Evolutionary conservation across 1,140 invertebrate species (phyloP).

Genomic region (Meloidogyne hapla): DNA sequence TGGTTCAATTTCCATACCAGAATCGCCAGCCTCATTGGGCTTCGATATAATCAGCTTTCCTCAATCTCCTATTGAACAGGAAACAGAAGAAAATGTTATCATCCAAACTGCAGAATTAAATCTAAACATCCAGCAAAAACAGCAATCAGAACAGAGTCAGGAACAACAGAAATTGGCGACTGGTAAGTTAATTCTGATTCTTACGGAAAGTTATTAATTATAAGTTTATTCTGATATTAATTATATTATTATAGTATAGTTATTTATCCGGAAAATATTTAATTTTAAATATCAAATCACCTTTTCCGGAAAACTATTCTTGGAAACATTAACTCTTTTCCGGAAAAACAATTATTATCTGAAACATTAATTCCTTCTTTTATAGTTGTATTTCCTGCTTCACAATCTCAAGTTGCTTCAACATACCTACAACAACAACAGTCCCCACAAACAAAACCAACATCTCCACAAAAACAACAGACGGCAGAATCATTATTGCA

Average conservation of each 20-base stretch:
- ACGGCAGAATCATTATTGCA: slow-evolving; percentile 2
- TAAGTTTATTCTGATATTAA: no score
- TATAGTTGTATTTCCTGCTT: neutral
- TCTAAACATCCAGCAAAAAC: neutral
- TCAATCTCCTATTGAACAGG: neutral
- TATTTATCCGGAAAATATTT: no score
- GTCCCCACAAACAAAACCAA: neutral
- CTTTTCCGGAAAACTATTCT: no score
- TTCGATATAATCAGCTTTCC: slow-evolving; percentile 25
- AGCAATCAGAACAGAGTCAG: neutral
- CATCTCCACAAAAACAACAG: neutral
- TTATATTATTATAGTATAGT: no score
- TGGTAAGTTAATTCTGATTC: neutral
- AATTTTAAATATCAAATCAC: no score
- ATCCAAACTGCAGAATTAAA: neutral
- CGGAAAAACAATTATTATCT: no score
- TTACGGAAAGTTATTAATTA: no score
- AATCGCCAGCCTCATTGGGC: slow-evolving; percentile 19
- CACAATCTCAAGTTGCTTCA: neutral
- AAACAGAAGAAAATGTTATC: neutral
- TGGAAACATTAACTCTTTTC: no score
- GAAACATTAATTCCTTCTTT: neutral
- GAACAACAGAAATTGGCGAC: slow-evolving; percentile 2
- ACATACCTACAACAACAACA: neutral
- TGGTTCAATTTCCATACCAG: slow-evolving; percentile 14